These are phyloP conservation scores for Callithrix jacchus DNA, from an alignment of 2,113 vertebrate genomes.

Conservation along the genomic window DNA sequence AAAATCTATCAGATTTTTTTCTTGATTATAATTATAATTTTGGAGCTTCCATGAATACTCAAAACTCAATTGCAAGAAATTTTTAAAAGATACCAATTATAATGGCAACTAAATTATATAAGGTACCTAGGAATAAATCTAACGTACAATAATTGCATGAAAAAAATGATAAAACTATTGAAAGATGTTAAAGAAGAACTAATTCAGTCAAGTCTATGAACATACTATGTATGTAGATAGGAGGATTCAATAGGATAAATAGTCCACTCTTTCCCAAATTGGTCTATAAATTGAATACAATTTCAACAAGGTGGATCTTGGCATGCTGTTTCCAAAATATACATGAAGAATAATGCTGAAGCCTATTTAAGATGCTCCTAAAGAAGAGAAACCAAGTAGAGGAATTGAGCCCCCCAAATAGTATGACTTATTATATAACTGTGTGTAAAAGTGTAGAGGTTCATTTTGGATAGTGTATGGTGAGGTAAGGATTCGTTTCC, in stretches of 20 bases:
- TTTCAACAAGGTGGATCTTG: neutral
- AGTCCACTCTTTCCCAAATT: neutral
- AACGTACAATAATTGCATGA: neutral
- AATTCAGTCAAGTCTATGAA: conserved; percentile 11
- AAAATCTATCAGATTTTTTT: conserved; percentile 19
- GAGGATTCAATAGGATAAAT: neutral
- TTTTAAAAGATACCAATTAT: neutral
- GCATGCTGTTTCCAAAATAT: conserved; percentile 28
- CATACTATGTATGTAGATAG: neutral
- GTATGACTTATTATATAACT: neutral
- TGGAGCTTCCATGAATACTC: neutral
- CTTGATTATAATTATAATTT: conserved; percentile 44
- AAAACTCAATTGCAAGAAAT: neutral
- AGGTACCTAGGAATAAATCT: neutral
- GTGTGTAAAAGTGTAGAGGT: neutral
- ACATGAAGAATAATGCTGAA: neutral
- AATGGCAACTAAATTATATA: neutral
- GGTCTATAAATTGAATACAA: neutral
- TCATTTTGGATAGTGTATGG: no score
- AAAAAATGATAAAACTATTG: conserved; percentile 23
- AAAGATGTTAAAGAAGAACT: conserved; percentile 1
- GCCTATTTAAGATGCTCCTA: neutral
- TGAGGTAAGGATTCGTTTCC: no score
- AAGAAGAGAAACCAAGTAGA: neutral
- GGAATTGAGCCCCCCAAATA: neutral